Evolutionary conservation across 2,797 vertebrate genomes (phyloP).

Genomic region (Emys orbicularis): DNA sequence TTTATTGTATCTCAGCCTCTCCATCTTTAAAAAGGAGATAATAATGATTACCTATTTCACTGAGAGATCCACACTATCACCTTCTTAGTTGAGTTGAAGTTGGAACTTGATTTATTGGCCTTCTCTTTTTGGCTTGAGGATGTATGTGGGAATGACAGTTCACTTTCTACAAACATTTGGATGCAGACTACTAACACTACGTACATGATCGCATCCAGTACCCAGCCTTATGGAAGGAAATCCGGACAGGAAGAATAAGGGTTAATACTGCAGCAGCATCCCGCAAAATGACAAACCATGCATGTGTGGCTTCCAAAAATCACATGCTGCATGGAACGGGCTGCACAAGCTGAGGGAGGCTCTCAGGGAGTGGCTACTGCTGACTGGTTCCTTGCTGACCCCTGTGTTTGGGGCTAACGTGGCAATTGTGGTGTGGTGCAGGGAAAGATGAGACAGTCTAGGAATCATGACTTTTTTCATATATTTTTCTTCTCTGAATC

Average conservation of each 20-base stretch:
- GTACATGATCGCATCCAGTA: background rate
- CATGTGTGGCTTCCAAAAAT: background rate
- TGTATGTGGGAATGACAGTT: background rate
- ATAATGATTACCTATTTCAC: background rate
- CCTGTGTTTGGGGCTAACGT: background rate
- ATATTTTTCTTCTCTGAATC: background rate
- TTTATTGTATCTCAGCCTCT: background rate
- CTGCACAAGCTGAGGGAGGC: background rate
- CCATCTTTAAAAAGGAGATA: background rate
- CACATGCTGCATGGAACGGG: background rate
- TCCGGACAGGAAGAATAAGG: background rate
- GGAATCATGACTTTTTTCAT: background rate
- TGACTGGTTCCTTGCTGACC: background rate
- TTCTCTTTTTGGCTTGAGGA: constrained; percentile 12
- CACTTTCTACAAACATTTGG: background rate
- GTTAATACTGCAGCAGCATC: background rate
- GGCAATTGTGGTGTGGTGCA: background rate
- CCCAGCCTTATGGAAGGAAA: background rate
- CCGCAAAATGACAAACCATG: background rate
- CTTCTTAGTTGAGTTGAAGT: background rate
- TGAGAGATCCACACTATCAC: background rate
- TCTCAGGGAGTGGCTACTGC: background rate
- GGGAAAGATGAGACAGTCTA: background rate
- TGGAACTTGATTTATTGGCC: background rate
- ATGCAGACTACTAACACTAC: background rate